Evolutionary conservation across 2,113 vertebrate genomes (phyloP).

Genomic region (Chroicocephalus ridibundus): DNA sequence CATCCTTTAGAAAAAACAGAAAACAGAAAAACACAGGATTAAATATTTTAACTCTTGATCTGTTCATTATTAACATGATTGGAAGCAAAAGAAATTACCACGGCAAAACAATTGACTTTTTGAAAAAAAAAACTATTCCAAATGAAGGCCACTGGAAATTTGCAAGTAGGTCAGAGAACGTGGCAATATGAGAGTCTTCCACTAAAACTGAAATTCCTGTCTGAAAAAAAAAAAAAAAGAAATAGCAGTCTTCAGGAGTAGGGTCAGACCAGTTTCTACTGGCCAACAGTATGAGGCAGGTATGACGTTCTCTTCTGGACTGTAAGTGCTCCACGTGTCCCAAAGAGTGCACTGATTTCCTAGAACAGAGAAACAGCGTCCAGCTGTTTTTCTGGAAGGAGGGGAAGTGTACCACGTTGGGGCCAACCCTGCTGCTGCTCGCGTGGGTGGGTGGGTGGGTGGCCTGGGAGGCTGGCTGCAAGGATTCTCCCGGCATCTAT

Average conservation of each 20-base stretch:
- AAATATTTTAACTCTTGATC: slow-evolving; percentile 30
- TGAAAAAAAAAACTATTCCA: neutral
- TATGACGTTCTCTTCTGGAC: slow-evolving; percentile 1
- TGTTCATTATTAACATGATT: neutral
- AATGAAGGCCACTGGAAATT: neutral
- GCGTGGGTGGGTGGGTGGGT: neutral
- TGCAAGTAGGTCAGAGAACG: neutral
- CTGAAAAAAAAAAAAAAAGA: neutral
- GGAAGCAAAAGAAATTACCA: neutral
- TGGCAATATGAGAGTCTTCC: neutral
- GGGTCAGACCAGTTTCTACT: neutral
- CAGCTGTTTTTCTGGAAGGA: neutral
- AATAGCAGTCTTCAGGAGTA: neutral
- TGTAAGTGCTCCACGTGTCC: neutral
- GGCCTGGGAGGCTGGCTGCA: neutral
- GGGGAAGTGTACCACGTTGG: neutral
- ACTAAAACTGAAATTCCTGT: neutral
- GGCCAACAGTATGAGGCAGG: neutral
- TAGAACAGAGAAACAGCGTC: neutral
- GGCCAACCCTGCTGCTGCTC: neutral
- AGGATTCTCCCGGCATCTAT: neutral
- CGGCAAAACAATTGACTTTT: neutral
- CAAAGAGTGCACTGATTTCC: neutral
- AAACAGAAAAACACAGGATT: neutral
- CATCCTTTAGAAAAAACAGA: slow-evolving; percentile 16